Base-by-base conservation (phyloP, 2,888 invertebrate species). In the Hirtodrosophila alboralis region DNA sequence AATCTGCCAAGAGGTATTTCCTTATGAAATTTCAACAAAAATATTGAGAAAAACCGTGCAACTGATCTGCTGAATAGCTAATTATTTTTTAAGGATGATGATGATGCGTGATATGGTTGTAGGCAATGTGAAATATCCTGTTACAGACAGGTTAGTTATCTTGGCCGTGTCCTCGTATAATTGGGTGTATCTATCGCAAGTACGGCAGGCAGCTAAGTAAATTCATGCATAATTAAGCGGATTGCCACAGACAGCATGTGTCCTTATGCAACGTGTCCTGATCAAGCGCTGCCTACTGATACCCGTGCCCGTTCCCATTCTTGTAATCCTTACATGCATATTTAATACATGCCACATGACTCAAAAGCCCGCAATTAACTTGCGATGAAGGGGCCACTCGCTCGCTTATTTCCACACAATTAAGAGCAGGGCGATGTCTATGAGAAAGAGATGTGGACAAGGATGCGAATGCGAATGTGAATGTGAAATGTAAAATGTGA, bases 311-410 rank as follows among this genome's bases (percentile, higher is more conserved):
- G 13, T 37, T 45, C 44, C 38, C 63, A 62, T 43, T 62, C 51
- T 21, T n/a, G 36, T 56, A 37, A 67, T 57, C 64, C 70, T 75
- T 48, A 45, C 61, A 65, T 70, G 71, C 75, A 71, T 71, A 74
- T 74, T 71, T 71, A 65, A 75, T 70, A 62, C 40, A 52, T 67
- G 73, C 61, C 61, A 72, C 70, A 70, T 75, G 71, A 60, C 72
- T 73, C 71, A 66, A 75, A 66, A 75, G 71, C 71, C 75, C 72
- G 65, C 72, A 73, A 73, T 73, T 73, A 73, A 73, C 75, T 75
- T 74, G 74, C 69, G 31, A 63, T 63, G 74, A 63, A 59, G 74
- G 60, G 61, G 72, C 75, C 75, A 70, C 69, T 68, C 71, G 41
- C 71, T 63, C 74, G 74, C 71, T 74, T 71, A 74, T 68, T 71